Evolutionary conservation across 2,888 invertebrate genomes (phyloP), one percentile per base, ranked within the genome.

Genomic region (Tachina grossa): DNA sequence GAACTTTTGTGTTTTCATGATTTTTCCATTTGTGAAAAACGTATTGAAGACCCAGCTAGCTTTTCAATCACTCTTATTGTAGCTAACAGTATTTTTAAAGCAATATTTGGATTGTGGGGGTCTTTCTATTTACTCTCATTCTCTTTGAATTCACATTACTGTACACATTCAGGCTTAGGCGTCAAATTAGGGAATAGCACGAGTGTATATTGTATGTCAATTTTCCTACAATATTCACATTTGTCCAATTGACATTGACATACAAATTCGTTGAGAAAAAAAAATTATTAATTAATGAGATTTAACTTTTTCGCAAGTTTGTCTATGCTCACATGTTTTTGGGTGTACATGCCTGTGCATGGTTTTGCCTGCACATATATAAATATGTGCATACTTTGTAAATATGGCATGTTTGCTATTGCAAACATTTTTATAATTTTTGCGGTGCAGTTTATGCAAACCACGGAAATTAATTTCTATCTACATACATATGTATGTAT

Each of bases 241-340:
- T 78, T 78, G 59, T 69, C n/a, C 43, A 78, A 69, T 53, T 78
- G 72, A 61, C 77, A 83, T 76, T 83, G 76, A 83, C 83, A 83
- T 59, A 66, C 51, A 78, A 63, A 65, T n/a, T 47, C 47, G 19
- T 69, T 11, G 41, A n/a, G 16, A 74, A 69, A 59, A 31, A n/a
- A 13, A 49, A 43, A 41, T 31, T 22, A 16, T n/a, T 47, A 1
- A 45, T 9, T 57, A 31, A 31, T 31, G 31, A 31, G 31, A 31
- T 31, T 51, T 16, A 39, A 5, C 13, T 22, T 19, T 55, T 22
- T 55, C 4, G 0, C 10, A 55, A n/a, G 6, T 49, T 49, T 49
- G 49, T 14, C 8, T 49, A 6, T 49, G 14, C 3, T 14, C 14
- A 14, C 6, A 49, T 1, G 6, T 49, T n/a, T 49, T 14, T 3